Conservation (phyloP, 2,113 vertebrate genomes). For the Crotalus helleri region DNA sequence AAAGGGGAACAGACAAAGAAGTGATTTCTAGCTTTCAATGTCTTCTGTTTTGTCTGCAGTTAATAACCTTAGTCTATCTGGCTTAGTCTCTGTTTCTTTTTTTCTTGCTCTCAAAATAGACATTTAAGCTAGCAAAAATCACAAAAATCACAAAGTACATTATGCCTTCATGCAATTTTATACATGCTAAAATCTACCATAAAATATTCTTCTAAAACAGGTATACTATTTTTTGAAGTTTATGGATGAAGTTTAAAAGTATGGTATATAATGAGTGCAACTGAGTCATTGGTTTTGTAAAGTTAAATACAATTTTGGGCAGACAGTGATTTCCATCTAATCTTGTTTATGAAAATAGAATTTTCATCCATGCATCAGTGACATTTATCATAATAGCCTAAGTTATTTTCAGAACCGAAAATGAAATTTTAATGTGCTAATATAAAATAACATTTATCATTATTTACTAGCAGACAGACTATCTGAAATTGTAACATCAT, state of each 20-base stretch:
- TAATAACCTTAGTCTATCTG: neutral
- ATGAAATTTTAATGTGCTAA: slow-evolving; percentile 3
- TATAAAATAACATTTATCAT: slow-evolving; percentile 17
- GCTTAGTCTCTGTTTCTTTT: neutral
- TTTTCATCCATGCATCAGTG: neutral
- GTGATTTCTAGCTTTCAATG: neutral
- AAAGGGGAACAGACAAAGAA: neutral
- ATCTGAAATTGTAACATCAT: neutral
- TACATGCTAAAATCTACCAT: neutral
- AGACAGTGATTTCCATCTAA: neutral
- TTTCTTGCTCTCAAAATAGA: neutral
- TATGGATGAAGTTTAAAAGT: neutral
- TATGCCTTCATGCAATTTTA: neutral
- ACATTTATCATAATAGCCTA: slow-evolving; percentile 4
- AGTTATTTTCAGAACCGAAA: slow-evolving; percentile 4
- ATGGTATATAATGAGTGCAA: neutral
- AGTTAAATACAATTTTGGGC: neutral
- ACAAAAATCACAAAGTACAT: neutral
- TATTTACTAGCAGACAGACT: neutral
- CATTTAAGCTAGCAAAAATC: neutral
- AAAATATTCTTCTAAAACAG: neutral
- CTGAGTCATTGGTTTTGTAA: neutral
- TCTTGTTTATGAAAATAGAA: neutral
- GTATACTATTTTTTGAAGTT: neutral
- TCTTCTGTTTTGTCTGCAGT: neutral